These are phyloP conservation scores for Calycopis cecrops DNA, from an alignment of 1,140 invertebrate species.

Conservation along the genomic window DNA sequence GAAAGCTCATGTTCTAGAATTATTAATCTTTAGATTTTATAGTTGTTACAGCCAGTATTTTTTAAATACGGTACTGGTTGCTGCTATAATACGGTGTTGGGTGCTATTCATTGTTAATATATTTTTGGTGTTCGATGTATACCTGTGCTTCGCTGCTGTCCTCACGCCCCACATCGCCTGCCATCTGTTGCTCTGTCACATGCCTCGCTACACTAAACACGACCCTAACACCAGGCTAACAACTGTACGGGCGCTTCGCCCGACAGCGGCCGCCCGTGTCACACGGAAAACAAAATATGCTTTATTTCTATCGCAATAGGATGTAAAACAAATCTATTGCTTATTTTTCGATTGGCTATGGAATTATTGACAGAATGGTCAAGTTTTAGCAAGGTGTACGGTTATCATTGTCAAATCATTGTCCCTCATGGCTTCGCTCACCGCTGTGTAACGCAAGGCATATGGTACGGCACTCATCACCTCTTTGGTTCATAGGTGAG, in stretches of 20 bases:
- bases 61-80: too few relatives aligned
- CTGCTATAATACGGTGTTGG: too few relatives aligned
- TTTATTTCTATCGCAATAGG: too few relatives aligned
- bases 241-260: constrained; percentile 21
- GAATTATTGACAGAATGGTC: neutral
- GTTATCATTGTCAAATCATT: constrained; percentile 36
- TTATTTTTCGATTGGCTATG: too few relatives aligned
- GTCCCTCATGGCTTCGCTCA: constrained; percentile 47
- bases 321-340: too few relatives aligned
- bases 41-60: too few relatives aligned
- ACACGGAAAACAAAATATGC: too few relatives aligned
- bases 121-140: constrained; percentile 16
- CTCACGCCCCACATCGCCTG: constrained; percentile 61
- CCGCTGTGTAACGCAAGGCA: constrained; percentile 42
- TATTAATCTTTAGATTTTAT: too few relatives aligned
- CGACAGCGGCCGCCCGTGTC: too few relatives aligned
- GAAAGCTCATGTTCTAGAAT: too few relatives aligned
- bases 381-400: constrained; percentile 39
- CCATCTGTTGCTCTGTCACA: constrained; percentile 57
- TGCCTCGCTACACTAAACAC: constrained; percentile 68
- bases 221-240: constrained; percentile 56
- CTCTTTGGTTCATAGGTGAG: constrained; percentile 38
- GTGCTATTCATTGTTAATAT: neutral
- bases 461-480: constrained; percentile 35
- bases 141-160: constrained; percentile 60